Evolutionary conservation across 2,888 invertebrate genomes (phyloP), one percentile per base, ranked within the genome.

Genomic region (Xestobium rufovillosum): DNA sequence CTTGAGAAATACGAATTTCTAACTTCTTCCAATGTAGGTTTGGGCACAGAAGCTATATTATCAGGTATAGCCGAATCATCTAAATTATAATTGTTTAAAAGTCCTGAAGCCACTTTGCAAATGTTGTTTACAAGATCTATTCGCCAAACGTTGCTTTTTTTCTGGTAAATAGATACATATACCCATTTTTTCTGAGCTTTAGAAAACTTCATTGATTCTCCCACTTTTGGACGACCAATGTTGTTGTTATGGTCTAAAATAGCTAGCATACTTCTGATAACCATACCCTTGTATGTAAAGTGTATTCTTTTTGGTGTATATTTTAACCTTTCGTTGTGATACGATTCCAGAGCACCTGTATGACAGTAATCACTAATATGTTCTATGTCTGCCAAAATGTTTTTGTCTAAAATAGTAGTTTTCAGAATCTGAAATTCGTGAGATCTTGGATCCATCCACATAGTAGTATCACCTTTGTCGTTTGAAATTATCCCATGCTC

Each of bases 241-340:
- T 30, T 30, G 31, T 29, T n/a, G 12, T 30, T 30, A 14, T 30
- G 13, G 14, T 30, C 31, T 2, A 30, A 6, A 4, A 10, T 10
- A 3, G 31, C 31, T 16, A 30, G 31, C 8, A 16, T 17, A 13
- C n/a, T 16, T 4, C 2, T 9, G 14, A 16, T 16, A 16, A 30
- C 11, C 31, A 13, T 30, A 3, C 13, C n/a, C n/a, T 29, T 12
- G 14, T 30, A 30, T 30, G 31, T 16, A 30, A 30, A 30, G 16
- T 30, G 31, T 30, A 30, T 6, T 10, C 31, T 30, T 30, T 30
- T 30, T 2, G 31, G 31, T 2, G 31, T 11, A 30, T 30, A 30
- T 11, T 30, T 13, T 3, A 30, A n/a, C 6, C 31, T 4, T 9
- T 10, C 10, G 4, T 13, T 14, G 15, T 30, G 31, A 8, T 30